Evolutionary conservation across 2,888 invertebrate genomes (phyloP).

Genomic region (Perizoma affinitatum): DNA sequence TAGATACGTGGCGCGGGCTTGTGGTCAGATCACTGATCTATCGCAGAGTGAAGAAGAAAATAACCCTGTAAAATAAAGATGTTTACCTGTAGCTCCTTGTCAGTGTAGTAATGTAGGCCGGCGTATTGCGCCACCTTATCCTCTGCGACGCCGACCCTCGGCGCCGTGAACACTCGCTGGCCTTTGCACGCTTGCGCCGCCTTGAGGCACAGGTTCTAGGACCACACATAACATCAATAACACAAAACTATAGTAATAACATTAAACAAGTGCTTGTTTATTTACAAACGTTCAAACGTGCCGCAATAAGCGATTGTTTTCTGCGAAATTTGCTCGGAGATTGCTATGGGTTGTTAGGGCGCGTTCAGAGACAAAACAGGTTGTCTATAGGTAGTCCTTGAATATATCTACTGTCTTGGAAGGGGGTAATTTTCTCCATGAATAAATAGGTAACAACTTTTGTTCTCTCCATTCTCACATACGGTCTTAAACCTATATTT

Average conservation of each 20-base stretch:
- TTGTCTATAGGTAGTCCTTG: not conserved
- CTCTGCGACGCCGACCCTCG: slow-evolving; percentile 94
- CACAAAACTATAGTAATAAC: slow-evolving; percentile 54
- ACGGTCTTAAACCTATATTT: no score
- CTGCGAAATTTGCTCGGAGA: slow-evolving; percentile 46
- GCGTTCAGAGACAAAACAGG: slow-evolving; percentile 8
- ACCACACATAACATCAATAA: slow-evolving; percentile 77
- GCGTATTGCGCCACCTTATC: slow-evolving; percentile 97
- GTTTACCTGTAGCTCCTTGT: slow-evolving; percentile 93
- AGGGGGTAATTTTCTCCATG: no score
- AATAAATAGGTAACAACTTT: not conserved
- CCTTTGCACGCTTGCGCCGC: slow-evolving; percentile 94
- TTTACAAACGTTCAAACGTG: slow-evolving; percentile 52
- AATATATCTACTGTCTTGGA: no score
- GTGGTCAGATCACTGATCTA: no score
- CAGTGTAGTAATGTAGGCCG: slow-evolving; percentile 95
- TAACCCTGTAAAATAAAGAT: no score
- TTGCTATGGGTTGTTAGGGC: slow-evolving; percentile 36
- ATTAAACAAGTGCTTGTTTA: slow-evolving; percentile 53
- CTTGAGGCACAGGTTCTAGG: slow-evolving; percentile 95
- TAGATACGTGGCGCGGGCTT: no score
- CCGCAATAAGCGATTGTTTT: slow-evolving; percentile 53
- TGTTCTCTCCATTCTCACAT: no score
- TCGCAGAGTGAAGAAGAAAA: no score
- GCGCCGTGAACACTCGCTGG: slow-evolving; percentile 90